Evolutionary conservation across 2,797 vertebrate species (phyloP), one percentile per base, ranked within the genome.

Genomic region (Sebastes oblongus): DNA sequence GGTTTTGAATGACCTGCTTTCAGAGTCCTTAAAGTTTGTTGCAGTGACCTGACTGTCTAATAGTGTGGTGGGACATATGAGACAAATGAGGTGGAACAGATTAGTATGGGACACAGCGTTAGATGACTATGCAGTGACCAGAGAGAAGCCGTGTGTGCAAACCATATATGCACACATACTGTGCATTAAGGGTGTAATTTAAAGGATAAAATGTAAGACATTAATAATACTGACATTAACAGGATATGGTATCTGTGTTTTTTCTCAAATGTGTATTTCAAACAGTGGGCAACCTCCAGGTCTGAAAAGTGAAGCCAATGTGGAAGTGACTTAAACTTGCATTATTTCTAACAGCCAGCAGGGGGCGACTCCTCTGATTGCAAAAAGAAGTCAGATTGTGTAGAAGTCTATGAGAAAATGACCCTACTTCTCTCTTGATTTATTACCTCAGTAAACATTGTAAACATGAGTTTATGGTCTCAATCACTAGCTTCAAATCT

Each of bases 1-100:
- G 75, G 66, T 68, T 84, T 84, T 66, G 10, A 75, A 66, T 83
- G 91, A 86, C 86, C 90, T 89, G 86, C 75, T 89, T 89, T 90
- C 64, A 81, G 29, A 81, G 39, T 69, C 42, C 72, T 78, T 30
- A 30, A 72, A 84, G 50, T 54, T 61, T 76, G 81, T 67, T 54
- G 72, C 77, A 60, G 84, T 86, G 87, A 87, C 91, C 87, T 89
- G 83, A 89, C 81, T 82, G 88, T 70, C 77, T 66, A 75, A 66
- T 36, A 68, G 78, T 36, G 80, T 80, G 85, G 80, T 80, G 85
- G 76, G 84, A 76, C 66, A 69, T 72, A 72, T 60, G 78, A 88
- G 24, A 66, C 39, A 78, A 73, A 83, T 39, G 73, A 91, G 86
- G 50, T 3, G 50, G 8, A n/a, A 54, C 50, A 54, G 50, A n/a